phyloP scores from a whole-genome alignment of 1,140 invertebrate species.

The Drosophila mauritiana region DNA sequence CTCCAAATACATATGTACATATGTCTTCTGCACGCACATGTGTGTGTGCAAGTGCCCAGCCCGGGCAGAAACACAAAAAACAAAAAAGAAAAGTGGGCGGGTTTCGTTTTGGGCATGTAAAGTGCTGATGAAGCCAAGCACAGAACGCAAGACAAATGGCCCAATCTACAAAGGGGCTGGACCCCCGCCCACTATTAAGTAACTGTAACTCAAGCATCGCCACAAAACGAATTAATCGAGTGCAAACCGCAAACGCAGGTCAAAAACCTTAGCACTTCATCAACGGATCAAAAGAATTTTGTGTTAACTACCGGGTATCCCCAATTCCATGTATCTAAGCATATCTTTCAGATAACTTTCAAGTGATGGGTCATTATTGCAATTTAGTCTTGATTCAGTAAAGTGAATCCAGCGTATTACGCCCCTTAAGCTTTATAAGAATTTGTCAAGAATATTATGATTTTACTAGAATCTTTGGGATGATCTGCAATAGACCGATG shows the following conservation, averaged over 20 bases:
- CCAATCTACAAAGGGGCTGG: constrained; percentile 30
- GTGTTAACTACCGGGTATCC: neutral
- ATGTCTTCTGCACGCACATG: constrained; percentile 29
- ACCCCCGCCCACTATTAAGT: constrained; percentile 23
- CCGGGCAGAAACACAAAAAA: constrained; percentile 44
- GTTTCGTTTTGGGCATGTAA: constrained; percentile 29
- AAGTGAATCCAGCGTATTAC: too few relatives aligned
- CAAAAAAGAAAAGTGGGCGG: constrained; percentile 52
- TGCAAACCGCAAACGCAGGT: constrained; percentile 1
- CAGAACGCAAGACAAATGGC: constrained; percentile 51
- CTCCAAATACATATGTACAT: constrained; percentile 26
- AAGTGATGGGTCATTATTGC: too few relatives aligned
- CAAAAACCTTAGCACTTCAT: neutral
- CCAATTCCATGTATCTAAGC: neutral
- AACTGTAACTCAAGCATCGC: constrained; percentile 34
- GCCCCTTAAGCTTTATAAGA: too few relatives aligned
- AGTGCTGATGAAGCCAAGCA: constrained; percentile 60
- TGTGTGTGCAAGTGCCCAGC: constrained; percentile 40
- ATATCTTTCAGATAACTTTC: too few relatives aligned
- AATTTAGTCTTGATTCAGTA: too few relatives aligned
- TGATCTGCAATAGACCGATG: too few relatives aligned
- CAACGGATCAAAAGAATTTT: neutral
- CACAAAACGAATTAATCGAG: constrained; percentile 10
- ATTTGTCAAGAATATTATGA: too few relatives aligned
- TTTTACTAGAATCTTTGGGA: too few relatives aligned